These are phyloP conservation scores for Pangasius sanitwongsei DNA, from an alignment of 2,797 vertebrate genomes.

Conservation along the genomic window DNA sequence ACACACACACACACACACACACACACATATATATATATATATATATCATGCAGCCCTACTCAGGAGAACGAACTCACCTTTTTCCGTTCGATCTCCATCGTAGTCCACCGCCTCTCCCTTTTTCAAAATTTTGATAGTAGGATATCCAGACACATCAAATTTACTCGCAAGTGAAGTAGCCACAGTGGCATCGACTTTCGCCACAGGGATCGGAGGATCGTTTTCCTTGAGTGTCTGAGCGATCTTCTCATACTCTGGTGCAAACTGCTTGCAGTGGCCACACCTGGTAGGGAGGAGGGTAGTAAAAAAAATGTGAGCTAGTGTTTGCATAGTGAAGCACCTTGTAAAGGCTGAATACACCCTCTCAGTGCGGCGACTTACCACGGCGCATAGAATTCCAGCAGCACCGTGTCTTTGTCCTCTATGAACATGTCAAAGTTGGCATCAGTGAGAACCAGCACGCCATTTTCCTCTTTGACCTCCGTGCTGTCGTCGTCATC, in stretches of 20 bases:
- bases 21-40: too few species aligned
- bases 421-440: constrained; percentile 91
- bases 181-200: constrained; percentile 90
- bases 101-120: constrained; percentile 91
- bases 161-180: constrained; percentile 77
- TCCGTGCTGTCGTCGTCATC: constrained; percentile 79
- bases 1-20: too few species aligned
- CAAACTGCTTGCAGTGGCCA: constrained; percentile 96
- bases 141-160: constrained; percentile 93
- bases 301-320: background rate
- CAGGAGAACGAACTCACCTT: constrained; percentile 71
- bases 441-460: constrained; percentile 83
- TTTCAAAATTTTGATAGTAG: constrained; percentile 96
- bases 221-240: constrained; percentile 86
- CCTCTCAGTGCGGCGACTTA: constrained; percentile 63
- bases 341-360: background rate
- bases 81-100: constrained; percentile 86
- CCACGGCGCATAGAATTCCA: constrained; percentile 98
- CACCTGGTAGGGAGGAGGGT: constrained; percentile 77
- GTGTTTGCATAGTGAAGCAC: constrained; percentile 12
- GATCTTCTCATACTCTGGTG: constrained; percentile 92
- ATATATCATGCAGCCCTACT: background rate
- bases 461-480: constrained; percentile 93
- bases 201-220: constrained; percentile 90
- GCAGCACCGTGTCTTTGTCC: constrained; percentile 89